Conservation (phyloP, 37 sponge, comb jelly and placozoan genomes). For the Oscarella lobularis region DNA sequence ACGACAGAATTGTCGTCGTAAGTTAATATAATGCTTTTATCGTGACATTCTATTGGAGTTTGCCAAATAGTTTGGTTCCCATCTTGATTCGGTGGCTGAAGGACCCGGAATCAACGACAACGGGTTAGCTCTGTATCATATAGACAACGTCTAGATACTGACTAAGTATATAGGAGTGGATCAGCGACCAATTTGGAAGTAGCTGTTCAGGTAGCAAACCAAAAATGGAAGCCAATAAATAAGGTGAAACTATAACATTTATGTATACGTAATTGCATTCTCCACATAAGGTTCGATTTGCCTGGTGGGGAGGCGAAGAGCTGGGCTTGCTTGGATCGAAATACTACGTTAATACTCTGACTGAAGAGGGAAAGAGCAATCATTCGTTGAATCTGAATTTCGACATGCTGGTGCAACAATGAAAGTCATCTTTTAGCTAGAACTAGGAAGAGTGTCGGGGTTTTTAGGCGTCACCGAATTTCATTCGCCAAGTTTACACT, state of each 20-base stretch:
- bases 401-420: slow-evolving; percentile 41
- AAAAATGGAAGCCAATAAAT: slow-evolving; percentile 11
- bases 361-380: slow-evolving; percentile 7
- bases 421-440: too few relatives aligned
- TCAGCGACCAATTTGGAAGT: slow-evolving; percentile 51
- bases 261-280: neutral
- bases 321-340: slow-evolving; percentile 55
- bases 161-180: slow-evolving; percentile 53
- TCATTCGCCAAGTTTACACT: slow-evolving; percentile 53
- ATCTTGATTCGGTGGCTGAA: slow-evolving; percentile 71
- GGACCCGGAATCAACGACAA: slow-evolving; percentile 84
- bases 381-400: slow-evolving; percentile 60
- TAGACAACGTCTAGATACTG: neutral
- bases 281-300: slow-evolving; percentile 24
- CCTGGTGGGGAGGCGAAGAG: slow-evolving; percentile 83
- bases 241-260: slow-evolving; percentile 9
- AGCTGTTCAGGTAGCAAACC: slow-evolving; percentile 22
- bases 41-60: neutral
- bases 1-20: slow-evolving; percentile 45
- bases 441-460: neutral
- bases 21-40: slow-evolving; percentile 5
- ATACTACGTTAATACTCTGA: slow-evolving; percentile 34
- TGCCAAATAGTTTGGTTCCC: slow-evolving; percentile 48
- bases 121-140: slow-evolving; percentile 29
- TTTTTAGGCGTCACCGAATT: slow-evolving; percentile 74